phyloP scores from a whole-genome alignment of 1,140 invertebrate species.

The Proales similis region DNA sequence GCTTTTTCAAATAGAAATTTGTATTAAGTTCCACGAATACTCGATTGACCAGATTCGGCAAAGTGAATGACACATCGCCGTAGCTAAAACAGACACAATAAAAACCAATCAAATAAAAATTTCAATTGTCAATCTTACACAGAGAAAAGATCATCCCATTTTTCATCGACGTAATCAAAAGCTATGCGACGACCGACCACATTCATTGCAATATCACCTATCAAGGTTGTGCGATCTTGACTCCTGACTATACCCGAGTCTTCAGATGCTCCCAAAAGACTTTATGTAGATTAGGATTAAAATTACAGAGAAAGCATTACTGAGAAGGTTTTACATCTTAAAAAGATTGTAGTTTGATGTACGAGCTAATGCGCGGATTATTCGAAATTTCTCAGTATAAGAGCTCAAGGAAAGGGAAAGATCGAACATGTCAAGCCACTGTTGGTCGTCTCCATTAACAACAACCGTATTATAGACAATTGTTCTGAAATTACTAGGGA shows the following conservation, averaged over 20 bases:
- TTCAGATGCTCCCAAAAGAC: constrained; percentile 3
- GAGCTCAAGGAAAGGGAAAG: neutral
- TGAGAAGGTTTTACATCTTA: constrained; percentile 10
- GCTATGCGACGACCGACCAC: constrained; percentile 1
- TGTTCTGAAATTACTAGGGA: constrained; percentile 18
- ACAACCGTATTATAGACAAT: constrained; percentile 32
- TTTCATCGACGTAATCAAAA: constrained; percentile 24
- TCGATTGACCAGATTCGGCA: constrained; percentile 20
- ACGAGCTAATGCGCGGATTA: constrained; percentile 5
- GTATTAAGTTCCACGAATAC: constrained; percentile 5
- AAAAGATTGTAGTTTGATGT: constrained; percentile 19
- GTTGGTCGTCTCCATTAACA: neutral
- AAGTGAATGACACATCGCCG: constrained; percentile 33
- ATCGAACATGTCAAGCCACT: constrained; percentile 23
- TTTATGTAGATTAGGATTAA: too few relatives aligned
- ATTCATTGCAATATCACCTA: constrained; percentile 12
- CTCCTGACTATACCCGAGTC: constrained; percentile 12
- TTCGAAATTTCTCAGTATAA: constrained; percentile 13
- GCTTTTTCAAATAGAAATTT: neutral
- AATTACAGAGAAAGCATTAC: too few relatives aligned
- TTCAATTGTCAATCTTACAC: too few relatives aligned
- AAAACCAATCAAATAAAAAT: neutral
- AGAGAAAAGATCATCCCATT: constrained; percentile 30
- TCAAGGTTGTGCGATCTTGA: constrained; percentile 23
- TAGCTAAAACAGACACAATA: neutral